Conservation (phyloP, 2,888 invertebrate genomes). For the Sinentomon sp. region DNA sequence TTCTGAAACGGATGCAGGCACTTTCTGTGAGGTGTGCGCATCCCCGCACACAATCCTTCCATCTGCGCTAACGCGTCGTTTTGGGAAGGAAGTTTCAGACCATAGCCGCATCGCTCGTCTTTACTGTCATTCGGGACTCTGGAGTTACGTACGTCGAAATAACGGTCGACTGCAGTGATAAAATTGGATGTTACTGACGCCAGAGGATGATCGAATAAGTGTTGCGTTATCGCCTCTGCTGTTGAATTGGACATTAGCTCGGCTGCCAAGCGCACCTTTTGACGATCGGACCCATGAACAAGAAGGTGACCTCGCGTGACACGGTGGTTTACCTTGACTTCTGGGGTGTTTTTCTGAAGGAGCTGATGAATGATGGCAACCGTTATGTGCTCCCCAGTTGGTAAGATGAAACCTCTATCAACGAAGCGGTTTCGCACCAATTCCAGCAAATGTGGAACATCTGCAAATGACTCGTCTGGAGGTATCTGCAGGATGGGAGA, state of each 20-base stretch:
- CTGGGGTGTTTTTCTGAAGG: no score
- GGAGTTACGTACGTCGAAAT: constrained; percentile 11
- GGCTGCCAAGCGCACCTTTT: constrained; percentile 9
- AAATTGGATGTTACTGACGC: constrained; percentile 5
- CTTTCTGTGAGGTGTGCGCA: no score
- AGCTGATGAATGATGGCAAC: no score
- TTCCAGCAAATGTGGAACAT: constrained; percentile 7
- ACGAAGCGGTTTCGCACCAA: constrained; percentile 5
- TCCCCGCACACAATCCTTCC: no score
- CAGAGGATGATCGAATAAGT: background rate
- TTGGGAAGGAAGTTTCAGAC: constrained; percentile 1
- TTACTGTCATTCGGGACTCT: constrained; percentile 1
- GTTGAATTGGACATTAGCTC: constrained; percentile 8
- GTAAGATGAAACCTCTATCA: constrained; percentile 5
- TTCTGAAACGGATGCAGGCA: no score
- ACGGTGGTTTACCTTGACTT: no score
- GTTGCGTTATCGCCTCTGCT: constrained; percentile 5
- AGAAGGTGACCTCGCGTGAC: constrained; percentile 2
- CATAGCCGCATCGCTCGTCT: constrained; percentile 4
- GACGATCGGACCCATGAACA: constrained; percentile 7
- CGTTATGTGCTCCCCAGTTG: no score
- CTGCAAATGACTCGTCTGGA: constrained; percentile 1
- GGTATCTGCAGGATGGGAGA: constrained; percentile 1
- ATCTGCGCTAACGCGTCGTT: background rate
- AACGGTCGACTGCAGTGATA: constrained; percentile 8